Conservation (phyloP, 2,113 vertebrate species). For the Microtus ochrogaster region DNA sequence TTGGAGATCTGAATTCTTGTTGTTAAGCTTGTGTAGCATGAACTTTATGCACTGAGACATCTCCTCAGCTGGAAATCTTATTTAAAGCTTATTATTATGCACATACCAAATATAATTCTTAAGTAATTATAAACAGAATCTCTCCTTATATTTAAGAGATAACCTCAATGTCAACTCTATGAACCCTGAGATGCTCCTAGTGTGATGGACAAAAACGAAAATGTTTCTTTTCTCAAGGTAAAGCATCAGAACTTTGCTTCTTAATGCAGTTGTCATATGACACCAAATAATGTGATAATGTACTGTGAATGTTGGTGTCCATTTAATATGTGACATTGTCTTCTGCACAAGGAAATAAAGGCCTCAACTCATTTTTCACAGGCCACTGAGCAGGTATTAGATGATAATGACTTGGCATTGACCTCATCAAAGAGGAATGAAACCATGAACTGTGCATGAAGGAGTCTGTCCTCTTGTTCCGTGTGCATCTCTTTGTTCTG, state of each 20-base stretch:
- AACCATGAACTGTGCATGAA: conserved; percentile 55
- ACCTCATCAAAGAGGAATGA: conserved; percentile 61
- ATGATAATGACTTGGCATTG: conserved; percentile 34
- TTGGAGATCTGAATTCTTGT: neutral
- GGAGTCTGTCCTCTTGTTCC: conserved; percentile 22
- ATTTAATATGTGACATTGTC: conserved; percentile 37
- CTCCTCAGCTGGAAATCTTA: neutral
- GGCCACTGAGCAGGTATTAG: conserved; percentile 47
- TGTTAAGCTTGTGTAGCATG: neutral
- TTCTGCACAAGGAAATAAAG: conserved; percentile 10
- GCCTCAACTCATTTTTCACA: conserved; percentile 54
- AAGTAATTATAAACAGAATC: neutral
- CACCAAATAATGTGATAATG: neutral
- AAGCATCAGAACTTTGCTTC: neutral
- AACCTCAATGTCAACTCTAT: neutral
- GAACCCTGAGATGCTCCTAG: neutral
- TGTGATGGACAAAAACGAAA: neutral
- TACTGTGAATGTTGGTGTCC: neutral
- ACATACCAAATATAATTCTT: neutral
- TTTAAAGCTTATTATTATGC: neutral
- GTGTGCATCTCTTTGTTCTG: neutral
- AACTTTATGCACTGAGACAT: neutral
- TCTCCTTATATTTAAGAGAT: neutral
- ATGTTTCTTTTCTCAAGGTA: neutral
- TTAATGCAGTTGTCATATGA: neutral